Evolutionary conservation across 2,113 vertebrate genomes (phyloP), one percentile per base, ranked within the genome.

Genomic region (Elephas maximus): DNA sequence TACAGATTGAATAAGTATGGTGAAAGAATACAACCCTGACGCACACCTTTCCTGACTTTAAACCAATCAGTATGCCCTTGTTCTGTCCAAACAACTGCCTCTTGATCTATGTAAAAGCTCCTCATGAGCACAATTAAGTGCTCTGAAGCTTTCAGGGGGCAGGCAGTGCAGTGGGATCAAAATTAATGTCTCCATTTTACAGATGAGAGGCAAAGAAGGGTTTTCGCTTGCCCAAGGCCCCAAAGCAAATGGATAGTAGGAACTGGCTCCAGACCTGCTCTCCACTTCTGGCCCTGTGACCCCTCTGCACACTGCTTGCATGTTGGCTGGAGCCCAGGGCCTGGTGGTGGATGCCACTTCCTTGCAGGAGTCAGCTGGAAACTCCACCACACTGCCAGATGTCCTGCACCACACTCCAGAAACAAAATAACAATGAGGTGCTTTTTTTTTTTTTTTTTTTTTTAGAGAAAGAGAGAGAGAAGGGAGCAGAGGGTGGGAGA

Each of bases 361-460:
- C 77, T 78, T 33, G 37, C 90, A 92, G 21, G 74, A 69, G 30
- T 30, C 60, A 86, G 91, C 81, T 91, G 44, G 73, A 45, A 37
- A 73, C 80, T 24, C 62, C 6, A 63, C 86, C 94, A 80, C 82
- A 5, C 4, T 28, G 48, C 93, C 83, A 94, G 91, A 37, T 97
- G 92, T 88, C 96, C 96, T 83, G 10, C 2, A 44, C 88, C 28
- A 0, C 57, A 69, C 92, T 78, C 81, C 65, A 96, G 85, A 95
- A 62, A 0, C 84, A 63, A 95, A 92, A 91, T n/a, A 91, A 93
- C 94, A 95, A 93, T 86, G 53, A 95, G 53, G 87, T 5, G 9
- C n/a, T 1, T 51, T 62, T 69, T 18, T 26, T 17, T 26, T 33
- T 82, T 78, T 37, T 37, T 37, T 81, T 93, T 90, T 93, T 44